A percentile compares a stretch with the other conserved stretches of the same genome.
Evolutionary conservation across 2,888 invertebrate genomes (phyloP).

Genomic region (Hetaerina titia): DNA sequence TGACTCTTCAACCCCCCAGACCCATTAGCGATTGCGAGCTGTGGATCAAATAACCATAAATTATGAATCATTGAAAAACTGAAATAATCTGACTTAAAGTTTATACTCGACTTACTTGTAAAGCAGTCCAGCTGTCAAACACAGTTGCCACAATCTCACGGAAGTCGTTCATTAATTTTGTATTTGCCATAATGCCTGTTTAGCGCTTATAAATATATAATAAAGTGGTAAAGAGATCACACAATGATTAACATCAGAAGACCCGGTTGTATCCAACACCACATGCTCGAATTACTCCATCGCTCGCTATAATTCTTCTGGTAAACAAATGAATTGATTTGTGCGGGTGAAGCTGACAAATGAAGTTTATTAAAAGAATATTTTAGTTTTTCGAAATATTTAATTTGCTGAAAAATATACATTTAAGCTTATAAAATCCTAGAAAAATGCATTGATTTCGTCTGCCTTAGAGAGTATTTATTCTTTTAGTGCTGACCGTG

Average conservation of each 20-base stretch:
- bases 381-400: too few species aligned
- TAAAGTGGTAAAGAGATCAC: too few species aligned
- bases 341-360: background rate
- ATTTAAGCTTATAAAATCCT: too few species aligned
- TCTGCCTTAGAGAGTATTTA: background rate
- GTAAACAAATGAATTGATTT: background rate
- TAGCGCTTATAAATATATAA: too few species aligned
- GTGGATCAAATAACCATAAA: background rate
- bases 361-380: background rate
- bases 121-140: constrained; percentile 35
- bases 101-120: background rate
- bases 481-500: background rate
- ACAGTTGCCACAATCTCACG: constrained; percentile 16
- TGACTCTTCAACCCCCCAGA: constrained; percentile 2
- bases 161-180: background rate
- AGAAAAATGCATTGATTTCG: background rate
- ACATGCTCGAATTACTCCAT: background rate
- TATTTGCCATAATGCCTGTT: background rate
- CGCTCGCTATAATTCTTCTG: background rate
- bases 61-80: background rate
- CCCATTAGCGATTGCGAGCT: constrained; percentile 44
- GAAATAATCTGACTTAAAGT: background rate
- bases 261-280: background rate
- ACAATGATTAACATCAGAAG: too few species aligned
- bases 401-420: too few species aligned